A percentile compares a stretch with the other conserved stretches of the same genome.
phyloP scores from a whole-genome alignment of 2,888 invertebrate genomes.

The Melitaea athalia region DNA sequence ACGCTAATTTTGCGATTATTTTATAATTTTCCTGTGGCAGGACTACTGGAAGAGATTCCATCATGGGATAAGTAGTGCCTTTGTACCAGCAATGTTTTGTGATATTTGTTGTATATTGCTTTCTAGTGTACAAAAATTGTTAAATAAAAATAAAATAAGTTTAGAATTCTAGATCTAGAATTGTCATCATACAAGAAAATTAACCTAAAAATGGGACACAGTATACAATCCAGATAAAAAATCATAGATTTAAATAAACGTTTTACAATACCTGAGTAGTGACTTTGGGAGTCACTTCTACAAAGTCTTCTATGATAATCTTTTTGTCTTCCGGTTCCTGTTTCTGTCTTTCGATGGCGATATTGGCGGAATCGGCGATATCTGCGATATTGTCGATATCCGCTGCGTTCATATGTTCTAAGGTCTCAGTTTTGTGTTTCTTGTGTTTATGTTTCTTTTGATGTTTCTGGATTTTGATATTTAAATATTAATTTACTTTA shows the following conservation, averaged over 20 bases:
- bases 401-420: slow-evolving; percentile 13
- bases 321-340: slow-evolving; percentile 45
- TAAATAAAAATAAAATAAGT: too few relatives aligned
- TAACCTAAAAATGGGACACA: too few relatives aligned
- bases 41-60: too few relatives aligned
- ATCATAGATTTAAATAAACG: neutral
- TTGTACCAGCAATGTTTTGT: too few relatives aligned
- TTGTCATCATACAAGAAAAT: too few relatives aligned
- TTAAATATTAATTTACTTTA: too few relatives aligned
- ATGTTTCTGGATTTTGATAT: slow-evolving; percentile 16
- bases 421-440: slow-evolving; percentile 13
- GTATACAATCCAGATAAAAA: neutral
- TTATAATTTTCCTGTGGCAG: too few relatives aligned
- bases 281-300: slow-evolving; percentile 47
- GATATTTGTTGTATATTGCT: too few relatives aligned
- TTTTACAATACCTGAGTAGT: slow-evolving; percentile 15
- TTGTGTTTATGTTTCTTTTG: slow-evolving; percentile 33
- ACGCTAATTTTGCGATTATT: too few relatives aligned
- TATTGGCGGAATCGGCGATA: slow-evolving; percentile 9
- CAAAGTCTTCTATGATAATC: slow-evolving; percentile 68
- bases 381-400: slow-evolving; percentile 17
- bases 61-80: too few relatives aligned
- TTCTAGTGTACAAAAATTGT: too few relatives aligned
- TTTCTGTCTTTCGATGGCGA: neutral
- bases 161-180: too few relatives aligned